These are phyloP conservation scores for Drosophila koepferae DNA, from an alignment of 2,888 invertebrate genomes.

Conservation along the genomic window DNA sequence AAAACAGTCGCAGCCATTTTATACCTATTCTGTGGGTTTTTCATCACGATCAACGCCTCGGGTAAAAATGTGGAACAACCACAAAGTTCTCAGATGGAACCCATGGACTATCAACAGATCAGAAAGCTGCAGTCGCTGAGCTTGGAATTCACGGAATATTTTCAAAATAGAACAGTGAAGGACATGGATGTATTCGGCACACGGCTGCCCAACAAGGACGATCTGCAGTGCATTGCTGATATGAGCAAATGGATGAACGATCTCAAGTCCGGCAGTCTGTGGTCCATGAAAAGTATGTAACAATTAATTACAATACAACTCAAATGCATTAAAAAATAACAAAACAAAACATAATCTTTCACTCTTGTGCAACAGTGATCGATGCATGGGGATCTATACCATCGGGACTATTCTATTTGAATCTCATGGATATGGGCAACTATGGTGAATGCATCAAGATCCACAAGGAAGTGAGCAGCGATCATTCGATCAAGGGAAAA, in stretches of 20 bases:
- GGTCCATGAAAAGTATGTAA: slow-evolving; percentile 42
- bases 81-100: neutral
- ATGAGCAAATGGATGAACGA: slow-evolving; percentile 32
- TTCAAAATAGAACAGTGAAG: slow-evolving; percentile 24
- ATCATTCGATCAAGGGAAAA: slow-evolving; percentile 42
- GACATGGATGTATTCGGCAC: slow-evolving; percentile 8
- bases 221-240: slow-evolving; percentile 45
- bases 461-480: slow-evolving; percentile 11
- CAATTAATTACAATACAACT: neutral
- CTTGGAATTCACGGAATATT: slow-evolving; percentile 23
- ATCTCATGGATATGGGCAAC: slow-evolving; percentile 82
- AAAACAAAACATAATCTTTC: neutral
- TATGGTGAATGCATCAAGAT: slow-evolving; percentile 83
- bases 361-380: slow-evolving; percentile 73
- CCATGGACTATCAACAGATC: slow-evolving; percentile 16
- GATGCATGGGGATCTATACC: slow-evolving; percentile 85
- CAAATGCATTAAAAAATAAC: too few relatives aligned
- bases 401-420: slow-evolving; percentile 82
- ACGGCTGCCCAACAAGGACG: slow-evolving; percentile 22
- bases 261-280: slow-evolving; percentile 11
- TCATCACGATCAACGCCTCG: slow-evolving; percentile 11
- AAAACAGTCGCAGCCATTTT: slow-evolving; percentile 9
- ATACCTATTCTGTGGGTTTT: slow-evolving; percentile 5
- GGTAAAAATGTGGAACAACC: neutral
- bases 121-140: slow-evolving; percentile 22